These are phyloP conservation scores for Atherix ibis DNA, from an alignment of 2,888 invertebrate genomes.

Conservation along the genomic window DNA sequence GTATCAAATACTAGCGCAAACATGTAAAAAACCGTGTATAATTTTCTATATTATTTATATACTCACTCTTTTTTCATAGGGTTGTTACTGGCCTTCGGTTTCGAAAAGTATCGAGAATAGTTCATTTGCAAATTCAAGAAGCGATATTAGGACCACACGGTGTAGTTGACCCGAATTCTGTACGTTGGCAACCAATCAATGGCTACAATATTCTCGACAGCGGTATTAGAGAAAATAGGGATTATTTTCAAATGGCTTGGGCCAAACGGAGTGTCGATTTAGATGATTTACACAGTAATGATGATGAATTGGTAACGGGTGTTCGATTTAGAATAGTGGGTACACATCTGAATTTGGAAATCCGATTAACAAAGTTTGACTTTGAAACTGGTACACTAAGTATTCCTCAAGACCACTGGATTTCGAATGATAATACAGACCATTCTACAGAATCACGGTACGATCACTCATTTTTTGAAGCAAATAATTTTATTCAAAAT, in stretches of 20 bases:
- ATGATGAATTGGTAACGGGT: slow-evolving; percentile 51
- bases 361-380: slow-evolving; percentile 60
- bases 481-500: too few species aligned
- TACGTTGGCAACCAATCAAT: slow-evolving; percentile 55
- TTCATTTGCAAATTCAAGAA: slow-evolving; percentile 73
- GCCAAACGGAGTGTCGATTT: slow-evolving; percentile 64
- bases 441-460: slow-evolving; percentile 45
- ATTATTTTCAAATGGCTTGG: slow-evolving; percentile 64
- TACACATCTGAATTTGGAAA: slow-evolving; percentile 70
- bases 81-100: slow-evolving; percentile 67
- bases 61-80: slow-evolving; percentile 33
- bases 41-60: too few species aligned
- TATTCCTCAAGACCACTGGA: slow-evolving; percentile 53
- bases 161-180: slow-evolving; percentile 39
- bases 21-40: slow-evolving; percentile 41
- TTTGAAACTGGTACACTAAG: slow-evolving; percentile 55
- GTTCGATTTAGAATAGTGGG: slow-evolving; percentile 62
- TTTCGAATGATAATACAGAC: slow-evolving; percentile 72
- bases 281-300: slow-evolving; percentile 54
- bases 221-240: slow-evolving; percentile 42
- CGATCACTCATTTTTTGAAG: too few species aligned
- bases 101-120: slow-evolving; percentile 53
- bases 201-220: slow-evolving; percentile 38
- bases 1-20: slow-evolving; percentile 42
- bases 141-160: slow-evolving; percentile 51